phyloP scores from a whole-genome alignment of 2,888 invertebrate species.

The Phymatocera aterrima region DNA sequence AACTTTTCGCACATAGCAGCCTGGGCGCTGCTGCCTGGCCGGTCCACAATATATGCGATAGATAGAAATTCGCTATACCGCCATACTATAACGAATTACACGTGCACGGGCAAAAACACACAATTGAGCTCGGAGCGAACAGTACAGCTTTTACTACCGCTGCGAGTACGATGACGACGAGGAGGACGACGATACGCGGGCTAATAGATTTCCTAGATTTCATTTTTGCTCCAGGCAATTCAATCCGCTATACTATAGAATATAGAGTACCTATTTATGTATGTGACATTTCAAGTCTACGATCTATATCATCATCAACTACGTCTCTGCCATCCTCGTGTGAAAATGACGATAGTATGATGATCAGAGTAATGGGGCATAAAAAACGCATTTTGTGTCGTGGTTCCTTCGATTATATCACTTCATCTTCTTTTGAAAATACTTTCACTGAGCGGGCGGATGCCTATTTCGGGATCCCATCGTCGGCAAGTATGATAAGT shows the following conservation, averaged over 20 bases:
- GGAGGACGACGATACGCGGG: not conserved
- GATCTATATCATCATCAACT: no score
- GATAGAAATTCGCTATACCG: conserved; percentile 20
- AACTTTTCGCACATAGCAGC: not conserved
- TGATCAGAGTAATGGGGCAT: no score
- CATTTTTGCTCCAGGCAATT: not conserved
- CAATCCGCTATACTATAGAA: not conserved
- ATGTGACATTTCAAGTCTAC: no score
- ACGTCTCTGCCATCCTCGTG: no score
- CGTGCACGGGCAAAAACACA: conserved; percentile 6
- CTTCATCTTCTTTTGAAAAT: no score
- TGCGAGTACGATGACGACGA: no score
- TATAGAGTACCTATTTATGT: not conserved
- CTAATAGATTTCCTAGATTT: conserved; percentile 6
- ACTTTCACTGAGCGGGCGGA: no score
- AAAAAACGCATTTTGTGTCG: no score
- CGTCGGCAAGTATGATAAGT: no score
- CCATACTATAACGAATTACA: conserved; percentile 8
- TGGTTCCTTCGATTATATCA: no score
- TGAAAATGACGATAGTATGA: no score
- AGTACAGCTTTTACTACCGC: not conserved
- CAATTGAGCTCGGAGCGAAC: conserved; percentile 10
- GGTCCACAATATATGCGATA: not conserved
- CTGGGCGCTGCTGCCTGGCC: conserved; percentile 15
- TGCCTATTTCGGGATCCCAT: no score